Evolutionary conservation across 2,113 vertebrate species (phyloP), one percentile per base, ranked within the genome.

Genomic region (Equus przewalskii): DNA sequence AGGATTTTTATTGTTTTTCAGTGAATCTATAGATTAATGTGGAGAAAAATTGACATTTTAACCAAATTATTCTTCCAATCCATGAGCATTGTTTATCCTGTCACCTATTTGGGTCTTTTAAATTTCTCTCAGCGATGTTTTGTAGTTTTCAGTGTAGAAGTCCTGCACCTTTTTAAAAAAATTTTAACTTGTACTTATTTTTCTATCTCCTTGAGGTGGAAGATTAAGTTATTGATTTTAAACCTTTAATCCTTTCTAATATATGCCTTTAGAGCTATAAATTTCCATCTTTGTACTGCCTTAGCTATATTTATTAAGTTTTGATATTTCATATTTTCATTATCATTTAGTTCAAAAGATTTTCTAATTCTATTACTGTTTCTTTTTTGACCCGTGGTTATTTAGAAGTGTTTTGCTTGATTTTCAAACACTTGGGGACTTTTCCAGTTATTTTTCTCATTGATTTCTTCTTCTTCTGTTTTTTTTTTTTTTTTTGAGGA

Each of bases 241-340:
- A 86, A 72, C n/a, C 16, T 91, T 72, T 91, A 91, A 70, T 95
- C 18, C 69, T 91, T 83, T 67, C 28, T 46, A 69, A 49, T 30
- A 65, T 30, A 30, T 36, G 9, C 49, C 76, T 58, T 84, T 90
- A 58, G 60, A 84, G 36, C 79, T 84, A 28, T 70, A 80, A 79
- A 91, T 78, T 91, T 69, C 24, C 5, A 70, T 41, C 1, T 91
- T 15, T 44, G 44, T 19, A 49, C 51, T 51, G 30, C 24, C n/a
- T 90, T 90, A 84, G 44, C 56, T 86, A 7, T 10, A 72, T 82
- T 73, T 65, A 73, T 41, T 73, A 83, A 84, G 60, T 81, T 81
- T 80, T 79, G 65, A 51, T 87, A 81, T 92, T 88, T 92, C n/a
- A 83, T 96, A 51, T 69, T 83, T 93, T 93, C 19, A 36, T 84